Base-by-base conservation (phyloP, 2,888 invertebrate genomes). In the Thera britannica region DNA sequence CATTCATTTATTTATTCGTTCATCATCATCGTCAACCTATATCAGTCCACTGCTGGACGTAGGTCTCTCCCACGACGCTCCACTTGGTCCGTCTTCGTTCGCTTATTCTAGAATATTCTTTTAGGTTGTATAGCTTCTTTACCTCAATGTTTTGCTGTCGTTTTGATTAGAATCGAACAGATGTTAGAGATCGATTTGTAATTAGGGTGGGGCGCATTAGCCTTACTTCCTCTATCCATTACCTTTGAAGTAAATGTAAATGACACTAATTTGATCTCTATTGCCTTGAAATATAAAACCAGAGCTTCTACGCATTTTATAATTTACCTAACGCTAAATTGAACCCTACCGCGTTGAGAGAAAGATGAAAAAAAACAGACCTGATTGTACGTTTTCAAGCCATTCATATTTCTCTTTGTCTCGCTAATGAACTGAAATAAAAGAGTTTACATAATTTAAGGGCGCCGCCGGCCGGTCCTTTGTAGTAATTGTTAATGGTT, bases 111-210 rank as follows among this genome's bases (percentile, higher is more conserved):
- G 38, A 38, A 3, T 38, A 38, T 6, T 38, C 6, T 38, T 38
- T 38, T 38, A 1, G 3, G 44, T 46, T 46, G n/a, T n/a, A 7
- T 1, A 48, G 49, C 36, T 51, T 48, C 12, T 49, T 48, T 67
- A 67, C 51, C 36, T 34, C 46, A 41, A 49, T 62, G 49, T 58
- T 69, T 67, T 41, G 60, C 61, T 54, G 58, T 67, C 74, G 68
- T 66, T 70, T 78, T 52, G 58, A 59, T 65, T 61, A 58, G 41
- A 59, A 68, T 77, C 75, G 75, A 80, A 67, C 82, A 84, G 83
- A 79, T 85, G 84, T 77, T 70, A 35, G 49, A 56, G 75, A 89
- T 89, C 86, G 87, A 89, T 89, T 87, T 76, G 79, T 79, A 86
- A 87, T 88, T 87, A 87, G 75, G 77, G 75, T 49, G 71, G 74